Base-by-base conservation (phyloP, 1,140 invertebrate species). In the Drosophila nikananu region DNA sequence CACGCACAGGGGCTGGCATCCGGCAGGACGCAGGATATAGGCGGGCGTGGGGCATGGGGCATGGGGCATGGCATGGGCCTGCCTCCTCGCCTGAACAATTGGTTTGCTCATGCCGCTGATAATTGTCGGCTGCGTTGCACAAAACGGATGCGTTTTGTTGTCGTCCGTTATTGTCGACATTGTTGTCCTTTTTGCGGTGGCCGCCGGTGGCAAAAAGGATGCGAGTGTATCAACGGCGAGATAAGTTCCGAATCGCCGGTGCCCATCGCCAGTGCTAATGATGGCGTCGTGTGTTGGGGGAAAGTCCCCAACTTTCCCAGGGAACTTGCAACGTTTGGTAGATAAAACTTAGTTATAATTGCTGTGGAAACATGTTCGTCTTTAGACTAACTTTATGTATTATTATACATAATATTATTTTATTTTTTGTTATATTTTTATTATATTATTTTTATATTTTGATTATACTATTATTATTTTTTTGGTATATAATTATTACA, bases 101-200 rank as follows among this genome's bases (percentile, higher is more conserved):
- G 84, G 84, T 89, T 89, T 84, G 84, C 84, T 89, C 84, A 89
- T 83, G 77, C 90, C 79, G 67, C 81, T 84, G 86, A 89, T 89
- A 89, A 89, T 89, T 89, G 86, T 78, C 79, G 84, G 72, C 78
- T 89, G 62, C 51, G 70, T 78, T 81, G 73, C 81, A 86, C 67
- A 84, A 78, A 81, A 71, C 86, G 86, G 86, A 90, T 89, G 83
- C 71, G 68, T 81, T 64, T 42, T 65, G 70, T 57, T 65, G 37
- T 21, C 25, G n/a, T 42, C 25, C 44, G 23, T 58, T 37, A 21
- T 52, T 46, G 51, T 39, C n/a, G 60, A 41, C 37, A 73, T 61
- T 61, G 68, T 60, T 73, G 71, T 52, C 41, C 67, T 73, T 73
- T 73, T 73, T 60, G 67, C 62, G 54, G 54, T 37, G 37, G 21